Percentiles rank a stretch among this genome's conserved stretches.
These are phyloP conservation scores for Lepidonotus clava DNA, from an alignment of 2,888 invertebrate genomes.

Conservation along the genomic window DNA sequence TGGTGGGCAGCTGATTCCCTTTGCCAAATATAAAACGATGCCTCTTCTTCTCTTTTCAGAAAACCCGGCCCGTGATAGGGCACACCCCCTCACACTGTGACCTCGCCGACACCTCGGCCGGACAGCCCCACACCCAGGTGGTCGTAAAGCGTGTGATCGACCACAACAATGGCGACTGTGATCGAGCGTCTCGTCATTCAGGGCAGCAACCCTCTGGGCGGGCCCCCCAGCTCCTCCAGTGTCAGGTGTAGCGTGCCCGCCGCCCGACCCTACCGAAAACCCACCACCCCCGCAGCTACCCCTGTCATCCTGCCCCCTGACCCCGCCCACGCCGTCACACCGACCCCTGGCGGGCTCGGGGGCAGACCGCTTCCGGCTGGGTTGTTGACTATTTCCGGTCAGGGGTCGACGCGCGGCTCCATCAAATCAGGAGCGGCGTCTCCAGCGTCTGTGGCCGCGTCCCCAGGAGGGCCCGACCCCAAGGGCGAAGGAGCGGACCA, in stretches of 20 bases:
- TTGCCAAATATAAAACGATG: too few species aligned
- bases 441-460: background rate
- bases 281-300: background rate
- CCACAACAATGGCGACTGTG: conserved; percentile 13
- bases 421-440: background rate
- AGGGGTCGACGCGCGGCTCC: background rate
- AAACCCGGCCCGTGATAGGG: background rate
- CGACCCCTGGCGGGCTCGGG: background rate
- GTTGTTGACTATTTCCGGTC: background rate
- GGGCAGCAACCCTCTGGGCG: conserved; percentile 16
- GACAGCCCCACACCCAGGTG: background rate
- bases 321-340: background rate
- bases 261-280: background rate
- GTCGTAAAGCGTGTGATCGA: background rate
- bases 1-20: too few species aligned
- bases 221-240: background rate
- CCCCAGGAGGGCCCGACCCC: too few species aligned
- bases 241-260: background rate
- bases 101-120: background rate
- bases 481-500: too few species aligned
- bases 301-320: background rate
- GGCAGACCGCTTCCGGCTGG: background rate
- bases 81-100: background rate
- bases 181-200: conserved; percentile 42
- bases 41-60: background rate